Conservation (phyloP, 2,113 vertebrate genomes). For the Desmodus rotundus region DNA sequence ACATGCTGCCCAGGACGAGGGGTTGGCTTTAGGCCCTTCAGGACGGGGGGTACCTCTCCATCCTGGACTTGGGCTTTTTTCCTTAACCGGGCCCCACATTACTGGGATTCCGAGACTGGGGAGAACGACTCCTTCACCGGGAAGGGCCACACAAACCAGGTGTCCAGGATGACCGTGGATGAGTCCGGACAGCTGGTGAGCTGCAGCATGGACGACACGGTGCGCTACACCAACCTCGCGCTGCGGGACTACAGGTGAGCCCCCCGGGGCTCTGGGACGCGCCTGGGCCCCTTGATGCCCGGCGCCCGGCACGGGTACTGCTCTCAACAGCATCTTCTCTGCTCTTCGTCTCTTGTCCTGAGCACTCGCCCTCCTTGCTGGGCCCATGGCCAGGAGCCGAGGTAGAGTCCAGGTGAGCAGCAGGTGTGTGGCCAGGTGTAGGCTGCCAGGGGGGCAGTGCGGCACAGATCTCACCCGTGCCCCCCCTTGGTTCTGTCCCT, state of each 20-base stretch:
- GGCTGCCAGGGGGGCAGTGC: not conserved
- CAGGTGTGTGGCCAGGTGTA: not conserved
- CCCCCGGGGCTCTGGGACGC: accelerated
- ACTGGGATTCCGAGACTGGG: constrained; percentile 93
- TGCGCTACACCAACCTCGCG: constrained; percentile 88
- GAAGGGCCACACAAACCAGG: constrained; percentile 95
- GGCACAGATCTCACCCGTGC: accelerated
- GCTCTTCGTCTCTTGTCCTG: not conserved
- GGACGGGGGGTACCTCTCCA: accelerated
- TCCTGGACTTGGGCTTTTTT: not conserved
- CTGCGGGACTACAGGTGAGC: constrained; percentile 92
- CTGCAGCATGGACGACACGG: constrained; percentile 97
- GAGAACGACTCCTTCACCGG: constrained; percentile 90
- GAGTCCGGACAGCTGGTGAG: constrained; percentile 86
- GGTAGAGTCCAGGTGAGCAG: not conserved
- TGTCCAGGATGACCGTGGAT: constrained; percentile 87
- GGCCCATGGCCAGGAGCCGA: accelerated
- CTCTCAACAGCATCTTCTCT: accelerated
- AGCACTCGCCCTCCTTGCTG: accelerated
- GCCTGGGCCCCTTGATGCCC: accelerated
- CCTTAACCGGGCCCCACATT: constrained; percentile 89
- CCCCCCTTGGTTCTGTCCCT: not conserved
- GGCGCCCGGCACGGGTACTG: accelerated
- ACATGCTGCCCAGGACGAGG: accelerated
- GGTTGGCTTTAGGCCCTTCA: accelerated